phyloP scores from a whole-genome alignment of 1,140 invertebrate genomes.

The Linepithema humile region DNA sequence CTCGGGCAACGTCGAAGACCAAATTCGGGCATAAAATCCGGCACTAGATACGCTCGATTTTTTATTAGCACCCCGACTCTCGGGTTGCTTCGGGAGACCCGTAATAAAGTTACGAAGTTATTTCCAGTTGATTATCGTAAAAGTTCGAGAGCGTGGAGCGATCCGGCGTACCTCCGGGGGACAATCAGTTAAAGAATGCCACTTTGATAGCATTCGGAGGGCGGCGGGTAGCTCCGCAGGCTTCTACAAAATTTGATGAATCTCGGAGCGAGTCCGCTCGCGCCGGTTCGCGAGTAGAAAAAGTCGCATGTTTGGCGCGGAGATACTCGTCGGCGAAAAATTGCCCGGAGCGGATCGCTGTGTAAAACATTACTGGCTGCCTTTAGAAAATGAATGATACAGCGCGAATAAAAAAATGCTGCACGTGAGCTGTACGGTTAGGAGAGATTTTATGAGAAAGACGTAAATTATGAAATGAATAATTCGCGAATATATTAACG shows the following conservation, averaged over 20 bases:
- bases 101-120: slow-evolving; percentile 79
- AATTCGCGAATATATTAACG: slow-evolving; percentile 33
- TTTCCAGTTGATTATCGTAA: slow-evolving; percentile 79
- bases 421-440: slow-evolving; percentile 17
- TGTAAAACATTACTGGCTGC: slow-evolving; percentile 44
- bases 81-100: slow-evolving; percentile 56
- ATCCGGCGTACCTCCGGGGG: slow-evolving; percentile 74
- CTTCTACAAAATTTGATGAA: slow-evolving; percentile 74
- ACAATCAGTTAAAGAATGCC: slow-evolving; percentile 78
- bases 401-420: slow-evolving; percentile 12
- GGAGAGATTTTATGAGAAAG: slow-evolving; percentile 42
- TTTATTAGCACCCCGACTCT: slow-evolving; percentile 50
- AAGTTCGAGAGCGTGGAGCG: slow-evolving; percentile 70
- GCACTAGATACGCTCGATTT: slow-evolving; percentile 54
- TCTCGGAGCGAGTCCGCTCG: slow-evolving; percentile 53
- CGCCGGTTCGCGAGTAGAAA: slow-evolving; percentile 18
- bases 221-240: slow-evolving; percentile 54
- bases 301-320: slow-evolving; percentile 32
- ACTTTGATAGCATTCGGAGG: slow-evolving; percentile 75
- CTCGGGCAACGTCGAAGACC: slow-evolving; percentile 35
- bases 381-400: slow-evolving; percentile 44
- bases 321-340: slow-evolving; percentile 51
- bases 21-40: slow-evolving; percentile 58
- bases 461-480: slow-evolving; percentile 45
- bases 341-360: slow-evolving; percentile 30